Percentiles rank a stretch among this genome's conserved stretches.
Evolutionary conservation across 2,888 invertebrate species (phyloP).

Genomic region (Orthosia incerta): DNA sequence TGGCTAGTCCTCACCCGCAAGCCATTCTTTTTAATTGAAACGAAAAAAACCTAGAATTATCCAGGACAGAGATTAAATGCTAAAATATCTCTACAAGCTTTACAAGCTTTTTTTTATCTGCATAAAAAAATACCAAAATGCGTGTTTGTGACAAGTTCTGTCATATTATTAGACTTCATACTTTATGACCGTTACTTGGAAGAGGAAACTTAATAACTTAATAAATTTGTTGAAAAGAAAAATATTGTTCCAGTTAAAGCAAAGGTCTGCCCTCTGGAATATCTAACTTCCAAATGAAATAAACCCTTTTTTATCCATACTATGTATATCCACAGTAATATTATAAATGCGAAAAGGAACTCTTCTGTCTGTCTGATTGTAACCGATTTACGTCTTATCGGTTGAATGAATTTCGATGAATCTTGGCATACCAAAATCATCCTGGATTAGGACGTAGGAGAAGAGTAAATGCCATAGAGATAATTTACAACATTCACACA

Average conservation of each 20-base stretch:
- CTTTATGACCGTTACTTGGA: not conserved
- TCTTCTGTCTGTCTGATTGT: too few relatives aligned
- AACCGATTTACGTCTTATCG: too few relatives aligned
- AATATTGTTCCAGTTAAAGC: not conserved
- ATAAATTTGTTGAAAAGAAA: not conserved
- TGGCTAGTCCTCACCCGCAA: slow-evolving; percentile 25
- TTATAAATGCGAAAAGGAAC: too few relatives aligned
- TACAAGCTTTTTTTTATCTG: too few relatives aligned
- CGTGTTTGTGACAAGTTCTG: not conserved
- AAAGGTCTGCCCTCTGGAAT: not conserved
- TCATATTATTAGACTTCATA: not conserved
- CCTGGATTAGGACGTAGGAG: too few relatives aligned
- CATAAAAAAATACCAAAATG: too few relatives aligned
- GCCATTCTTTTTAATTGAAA: slow-evolving; percentile 25
- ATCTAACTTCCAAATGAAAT: slow-evolving; percentile 3
- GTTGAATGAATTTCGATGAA: too few relatives aligned
- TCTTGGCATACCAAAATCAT: too few relatives aligned
- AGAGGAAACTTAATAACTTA: not conserved
- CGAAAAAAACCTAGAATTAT: not conserved
- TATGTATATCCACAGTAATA: too few relatives aligned
- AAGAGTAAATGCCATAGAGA: too few relatives aligned
- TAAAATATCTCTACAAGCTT: slow-evolving; percentile 12
- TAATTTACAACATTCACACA: too few relatives aligned
- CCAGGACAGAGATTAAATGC: not conserved
- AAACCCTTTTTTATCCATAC: not conserved